These are phyloP conservation scores for Callosobruchus maculatus DNA, from an alignment of 2,888 invertebrate genomes.

Conservation along the genomic window DNA sequence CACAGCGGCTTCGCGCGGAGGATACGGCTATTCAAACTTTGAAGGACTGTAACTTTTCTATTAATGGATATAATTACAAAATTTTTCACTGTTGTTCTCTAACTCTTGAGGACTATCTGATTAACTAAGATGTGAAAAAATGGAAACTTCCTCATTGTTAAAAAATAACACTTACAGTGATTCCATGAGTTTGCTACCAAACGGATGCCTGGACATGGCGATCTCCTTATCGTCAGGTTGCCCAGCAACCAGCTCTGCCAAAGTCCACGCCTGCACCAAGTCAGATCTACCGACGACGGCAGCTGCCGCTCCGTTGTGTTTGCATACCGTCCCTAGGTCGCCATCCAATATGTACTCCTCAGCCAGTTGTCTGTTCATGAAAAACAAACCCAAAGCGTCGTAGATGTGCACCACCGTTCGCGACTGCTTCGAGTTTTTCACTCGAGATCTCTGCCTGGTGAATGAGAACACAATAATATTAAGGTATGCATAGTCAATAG, in stretches of 20 bases:
- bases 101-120: too few species aligned
- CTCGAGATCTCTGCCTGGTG: conserved; percentile 24
- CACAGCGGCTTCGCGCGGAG: too few species aligned
- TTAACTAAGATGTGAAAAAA: too few species aligned
- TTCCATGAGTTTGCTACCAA: conserved; percentile 80
- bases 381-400: conserved; percentile 70
- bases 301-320: conserved; percentile 76
- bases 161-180: conserved; percentile 73
- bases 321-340: conserved; percentile 66
- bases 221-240: conserved; percentile 58
- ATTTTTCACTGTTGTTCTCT: too few species aligned
- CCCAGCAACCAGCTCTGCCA: conserved; percentile 69
- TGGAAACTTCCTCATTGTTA: too few species aligned
- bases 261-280: conserved; percentile 82
- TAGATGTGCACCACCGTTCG: conserved; percentile 69
- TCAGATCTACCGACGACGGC: conserved; percentile 71
- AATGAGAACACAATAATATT: background rate
- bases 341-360: conserved; percentile 72
- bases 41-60: too few species aligned
- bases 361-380: conserved; percentile 76
- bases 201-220: conserved; percentile 80
- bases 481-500: too few species aligned
- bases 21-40: too few species aligned
- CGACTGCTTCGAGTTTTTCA: conserved; percentile 44
- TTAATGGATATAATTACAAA: too few species aligned